Conservation (phyloP, 2,797 vertebrate genomes). For the Lophius americanus region DNA sequence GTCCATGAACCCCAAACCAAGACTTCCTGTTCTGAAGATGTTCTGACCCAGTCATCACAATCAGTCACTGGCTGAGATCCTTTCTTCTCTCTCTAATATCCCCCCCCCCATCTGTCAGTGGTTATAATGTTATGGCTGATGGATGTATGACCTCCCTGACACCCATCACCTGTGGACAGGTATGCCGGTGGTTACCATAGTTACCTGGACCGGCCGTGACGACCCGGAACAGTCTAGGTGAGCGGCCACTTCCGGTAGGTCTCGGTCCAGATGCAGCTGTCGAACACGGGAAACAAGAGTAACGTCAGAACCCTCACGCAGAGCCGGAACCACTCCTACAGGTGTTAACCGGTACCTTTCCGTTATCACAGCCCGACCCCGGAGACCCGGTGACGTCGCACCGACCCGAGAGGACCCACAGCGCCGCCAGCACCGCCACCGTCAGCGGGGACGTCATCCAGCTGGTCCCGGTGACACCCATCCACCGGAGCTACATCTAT, state of each 20-base stretch:
- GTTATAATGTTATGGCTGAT: too few relatives aligned
- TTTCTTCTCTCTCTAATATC: too few relatives aligned
- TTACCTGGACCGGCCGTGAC: slow-evolving; percentile 68
- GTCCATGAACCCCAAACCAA: too few relatives aligned
- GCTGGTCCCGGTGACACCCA: slow-evolving; percentile 35
- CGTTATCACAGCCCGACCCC: slow-evolving; percentile 70
- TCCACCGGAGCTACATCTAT: not conserved
- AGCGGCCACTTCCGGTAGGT: slow-evolving; percentile 52
- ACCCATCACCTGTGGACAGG: too few relatives aligned
- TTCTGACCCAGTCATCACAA: too few relatives aligned
- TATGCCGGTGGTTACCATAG: slow-evolving; percentile 3
- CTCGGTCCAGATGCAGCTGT: slow-evolving; percentile 66
- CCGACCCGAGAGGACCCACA: slow-evolving; percentile 54
- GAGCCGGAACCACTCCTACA: not conserved
- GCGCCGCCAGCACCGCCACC: slow-evolving; percentile 50
- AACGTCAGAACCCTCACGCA: too few relatives aligned
- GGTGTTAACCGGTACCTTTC: slow-evolving; percentile 62
- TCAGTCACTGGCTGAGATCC: too few relatives aligned
- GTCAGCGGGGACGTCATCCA: slow-evolving; percentile 26
- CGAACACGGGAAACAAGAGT: slow-evolving; percentile 6
- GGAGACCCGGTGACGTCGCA: slow-evolving; percentile 14
- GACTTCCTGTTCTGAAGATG: too few relatives aligned
- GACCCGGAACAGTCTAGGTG: slow-evolving; percentile 51
- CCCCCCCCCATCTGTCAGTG: too few relatives aligned
- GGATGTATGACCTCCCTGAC: too few relatives aligned